Conservation (phyloP, 2,888 invertebrate species). For the Pycnomerus fuliginosus region DNA sequence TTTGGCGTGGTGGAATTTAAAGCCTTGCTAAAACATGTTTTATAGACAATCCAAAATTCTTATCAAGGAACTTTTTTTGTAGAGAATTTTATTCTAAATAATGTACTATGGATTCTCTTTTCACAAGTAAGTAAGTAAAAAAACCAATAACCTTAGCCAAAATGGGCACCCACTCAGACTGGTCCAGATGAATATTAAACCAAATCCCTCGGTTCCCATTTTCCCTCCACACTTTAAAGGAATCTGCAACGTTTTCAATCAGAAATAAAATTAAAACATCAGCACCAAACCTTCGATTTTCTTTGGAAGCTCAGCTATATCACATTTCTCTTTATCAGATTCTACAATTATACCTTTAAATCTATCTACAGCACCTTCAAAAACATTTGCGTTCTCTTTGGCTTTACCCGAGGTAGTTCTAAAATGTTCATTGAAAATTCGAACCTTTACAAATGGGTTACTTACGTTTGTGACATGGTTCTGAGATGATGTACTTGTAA, state of each 20-base stretch:
- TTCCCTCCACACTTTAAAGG: conserved; percentile 66
- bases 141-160: conserved; percentile 63
- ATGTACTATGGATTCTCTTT: too few relatives aligned
- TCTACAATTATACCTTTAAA: conserved; percentile 75
- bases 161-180: conserved; percentile 74
- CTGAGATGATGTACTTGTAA: too few relatives aligned
- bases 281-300: conserved; percentile 59
- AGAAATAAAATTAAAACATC: conserved; percentile 1
- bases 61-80: too few relatives aligned
- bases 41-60: conserved; percentile 2
- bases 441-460: too few relatives aligned
- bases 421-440: too few relatives aligned
- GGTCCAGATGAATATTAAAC: conserved; percentile 73
- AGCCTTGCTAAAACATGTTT: conserved; percentile 63
- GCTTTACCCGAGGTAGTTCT: too few relatives aligned
- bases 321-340: conserved; percentile 60
- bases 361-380: conserved; percentile 60
- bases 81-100: too few relatives aligned
- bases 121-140: conserved; percentile 4
- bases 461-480: too few relatives aligned
- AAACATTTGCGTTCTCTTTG: too few relatives aligned
- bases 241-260: conserved; percentile 57
- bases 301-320: conserved; percentile 53
- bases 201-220: conserved; percentile 71
- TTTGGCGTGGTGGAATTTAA: conserved; percentile 85